Conservation (phyloP, 2,113 vertebrate genomes). For the Oncorhynchus masou region DNA sequence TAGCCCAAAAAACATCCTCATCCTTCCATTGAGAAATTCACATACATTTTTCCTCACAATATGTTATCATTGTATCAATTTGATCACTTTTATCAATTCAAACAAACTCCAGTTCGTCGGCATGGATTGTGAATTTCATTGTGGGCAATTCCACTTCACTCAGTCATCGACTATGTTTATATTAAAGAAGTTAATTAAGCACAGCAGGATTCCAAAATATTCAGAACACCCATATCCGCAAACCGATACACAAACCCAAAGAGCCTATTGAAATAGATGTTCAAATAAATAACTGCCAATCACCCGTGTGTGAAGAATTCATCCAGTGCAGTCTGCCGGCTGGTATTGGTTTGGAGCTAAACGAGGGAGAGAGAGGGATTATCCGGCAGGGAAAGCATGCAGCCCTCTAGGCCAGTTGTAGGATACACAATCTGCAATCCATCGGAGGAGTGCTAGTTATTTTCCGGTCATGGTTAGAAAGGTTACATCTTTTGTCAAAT, state of each 20-base stretch:
- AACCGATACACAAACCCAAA: slow-evolving; percentile 16
- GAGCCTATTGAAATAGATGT: slow-evolving; percentile 35
- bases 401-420: slow-evolving; percentile 51
- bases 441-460: background rate
- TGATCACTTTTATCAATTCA: background rate
- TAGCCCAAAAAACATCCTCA: background rate
- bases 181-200: slow-evolving; percentile 54
- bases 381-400: slow-evolving; percentile 4
- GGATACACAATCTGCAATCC: background rate
- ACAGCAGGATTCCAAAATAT: slow-evolving; percentile 45
- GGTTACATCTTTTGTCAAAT: too few species aligned
- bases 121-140: background rate
- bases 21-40: background rate
- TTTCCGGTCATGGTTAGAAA: too few species aligned
- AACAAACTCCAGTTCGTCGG: slow-evolving; percentile 2
- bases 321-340: slow-evolving; percentile 28
- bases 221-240: slow-evolving; percentile 27
- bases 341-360: slow-evolving; percentile 21
- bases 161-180: slow-evolving; percentile 47
- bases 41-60: background rate
- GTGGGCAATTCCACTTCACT: slow-evolving; percentile 16
- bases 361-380: background rate
- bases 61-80: background rate
- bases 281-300: slow-evolving; percentile 68
- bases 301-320: slow-evolving; percentile 53